Evolutionary conservation across 2,797 vertebrate species (phyloP), one percentile per base, ranked within the genome.

Genomic region (Danio tinwini): DNA sequence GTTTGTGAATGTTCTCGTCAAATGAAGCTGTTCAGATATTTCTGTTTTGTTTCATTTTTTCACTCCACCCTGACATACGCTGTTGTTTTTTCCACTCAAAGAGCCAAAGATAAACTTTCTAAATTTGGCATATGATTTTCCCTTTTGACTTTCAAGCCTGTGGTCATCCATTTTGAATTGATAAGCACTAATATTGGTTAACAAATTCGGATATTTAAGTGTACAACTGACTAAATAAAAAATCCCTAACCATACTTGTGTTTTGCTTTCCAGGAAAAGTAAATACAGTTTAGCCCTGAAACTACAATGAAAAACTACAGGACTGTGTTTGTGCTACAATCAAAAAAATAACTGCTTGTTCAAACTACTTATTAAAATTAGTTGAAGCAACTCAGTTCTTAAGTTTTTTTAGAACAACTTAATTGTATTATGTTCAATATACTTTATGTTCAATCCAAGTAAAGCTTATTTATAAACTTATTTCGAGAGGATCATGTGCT

Each of bases 11-110:
- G 58, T 17, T 61, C n/a, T 52, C 1, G 8, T 50, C 37, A 39
- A 63, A 52, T 53, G 5, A 52, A n/a, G 56, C 44, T 77, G 45
- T 74, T 76, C 13, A 61, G 17, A 50, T 5, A 63, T 78, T 85
- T 71, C 59, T 42, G 52, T 42, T 29, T 79, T 47, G 10, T 80
- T 50, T 47, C 67, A 56, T 58, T 83, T 85, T 85, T 80, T 63
- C 69, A 61, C 63, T 83, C 44, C 11, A 13, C 44, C 44, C 82
- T 78, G 78, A 61, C 68, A 64, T 68, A 63, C 67, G 78, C 45
- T 61, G 74, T 39, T 6, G 21, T 53, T 39, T 80, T 80, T 83
- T 29, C 78, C 80, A 65, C 65, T 14, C n/a, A 63, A 39, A 39
- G 53, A 49, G 8, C 19, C 39, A n/a, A 13, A 42, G 17, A 37